Conservation (phyloP, 2,888 invertebrate genomes). For the Euplagia quadripunctaria region DNA sequence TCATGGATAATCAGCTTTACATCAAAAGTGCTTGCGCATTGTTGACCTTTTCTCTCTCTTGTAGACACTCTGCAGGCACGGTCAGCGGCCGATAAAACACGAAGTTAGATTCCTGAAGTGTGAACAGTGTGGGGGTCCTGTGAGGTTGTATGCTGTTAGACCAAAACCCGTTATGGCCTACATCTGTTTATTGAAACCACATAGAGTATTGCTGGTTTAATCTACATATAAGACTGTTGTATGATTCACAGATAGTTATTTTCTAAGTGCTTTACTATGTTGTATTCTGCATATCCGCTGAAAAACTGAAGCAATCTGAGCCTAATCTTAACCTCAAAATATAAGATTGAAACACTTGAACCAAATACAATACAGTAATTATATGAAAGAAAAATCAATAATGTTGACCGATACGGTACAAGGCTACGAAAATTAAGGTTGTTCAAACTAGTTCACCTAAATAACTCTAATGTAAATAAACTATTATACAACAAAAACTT, state of each 20-base stretch:
- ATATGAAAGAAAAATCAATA: conserved; percentile 60
- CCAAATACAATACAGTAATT: conserved; percentile 37
- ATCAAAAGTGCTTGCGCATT: not conserved
- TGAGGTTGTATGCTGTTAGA: no score
- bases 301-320: not conserved
- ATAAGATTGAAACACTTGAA: conserved; percentile 9
- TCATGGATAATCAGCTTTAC: not conserved
- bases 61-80: not conserved
- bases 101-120: no score
- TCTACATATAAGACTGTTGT: not conserved
- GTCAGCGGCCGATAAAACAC: not conserved
- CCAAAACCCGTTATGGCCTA: no score
- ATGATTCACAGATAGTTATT: not conserved
- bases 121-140: no score
- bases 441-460: conserved; percentile 26
- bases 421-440: conserved; percentile 13
- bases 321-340: not conserved
- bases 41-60: not conserved
- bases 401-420: conserved; percentile 50
- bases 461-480: conserved; percentile 27
- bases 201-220: not conserved
- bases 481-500: conserved; percentile 46
- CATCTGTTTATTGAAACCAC: no score
- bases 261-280: not conserved
- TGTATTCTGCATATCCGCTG: not conserved